Evolutionary conservation across 2,113 vertebrate species (phyloP), one percentile per base, ranked within the genome.

Genomic region (Corythoichthys haematopterus): DNA sequence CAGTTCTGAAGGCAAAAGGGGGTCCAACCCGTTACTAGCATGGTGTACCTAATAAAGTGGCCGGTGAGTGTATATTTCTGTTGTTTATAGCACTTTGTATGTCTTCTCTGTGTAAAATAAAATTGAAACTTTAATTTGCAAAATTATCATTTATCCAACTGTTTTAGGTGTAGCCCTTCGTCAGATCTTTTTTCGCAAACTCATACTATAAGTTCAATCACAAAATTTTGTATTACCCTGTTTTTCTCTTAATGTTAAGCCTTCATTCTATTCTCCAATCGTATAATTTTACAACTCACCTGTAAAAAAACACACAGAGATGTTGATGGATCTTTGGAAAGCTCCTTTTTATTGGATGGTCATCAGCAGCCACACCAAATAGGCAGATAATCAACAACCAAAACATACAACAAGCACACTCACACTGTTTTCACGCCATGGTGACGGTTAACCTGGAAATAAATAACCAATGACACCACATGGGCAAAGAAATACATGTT

Each of bases 341-440:
- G 83, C 70, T 84, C 69, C 50, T 78, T 88, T 87, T 90, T 91
- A 91, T 91, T 91, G 80, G 79, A 84, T 86, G 66, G 40, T 85
- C 77, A 76, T 87, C 72, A 82, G 78, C 88, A 84, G 80, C 79
- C 86, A 78, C 79, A 66, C 75, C 81, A 83, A 87, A 85, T 74
- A 81, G 50, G 53, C 50, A 72, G 80, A 79, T 72, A 84, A 76
- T 75, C 68, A 65, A 74, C 77, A 70, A 69, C 64, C n/a, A 51
- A 55, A 74, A 43, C 10, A 20, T 20, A 62, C 40, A 9, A 62
- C 60, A 33, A 46, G 20, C n/a, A 33, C 60, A 14, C 43, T 8
- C 43, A 12, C 33, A 33, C 43, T 65, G 75, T n/a, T 59, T 8
- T 43, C 40, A 43, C 69, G 11, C 43, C 78, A 40, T 70, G 58